Conservation (phyloP, 2,113 vertebrate species). For the Melanocharis versteri region DNA sequence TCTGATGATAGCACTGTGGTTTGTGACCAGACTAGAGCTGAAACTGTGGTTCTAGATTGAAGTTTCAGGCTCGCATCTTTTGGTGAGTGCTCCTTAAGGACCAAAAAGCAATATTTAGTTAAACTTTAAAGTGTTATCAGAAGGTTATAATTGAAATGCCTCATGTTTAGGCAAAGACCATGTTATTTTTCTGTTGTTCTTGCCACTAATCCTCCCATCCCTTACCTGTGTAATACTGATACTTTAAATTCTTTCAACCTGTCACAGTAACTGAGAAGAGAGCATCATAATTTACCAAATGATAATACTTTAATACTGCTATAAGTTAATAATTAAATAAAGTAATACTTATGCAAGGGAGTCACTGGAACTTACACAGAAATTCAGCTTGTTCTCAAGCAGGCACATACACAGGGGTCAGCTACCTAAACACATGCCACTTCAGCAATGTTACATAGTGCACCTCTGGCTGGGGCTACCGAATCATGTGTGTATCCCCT, state of each 20-base stretch:
- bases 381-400: background rate
- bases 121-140: background rate
- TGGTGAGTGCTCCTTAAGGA: background rate
- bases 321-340: background rate
- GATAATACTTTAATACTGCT: background rate
- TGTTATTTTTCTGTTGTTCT: background rate
- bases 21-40: background rate
- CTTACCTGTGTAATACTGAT: background rate
- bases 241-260: background rate
- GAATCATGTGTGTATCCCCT: background rate
- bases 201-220: background rate
- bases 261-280: background rate
- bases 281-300: background rate
- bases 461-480: background rate
- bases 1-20: background rate
- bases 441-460: background rate
- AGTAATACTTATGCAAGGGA: background rate
- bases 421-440: background rate
- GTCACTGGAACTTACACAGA: background rate
- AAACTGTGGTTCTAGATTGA: background rate
- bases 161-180: background rate
- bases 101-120: background rate
- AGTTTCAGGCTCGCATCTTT: background rate
- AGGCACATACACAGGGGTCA: background rate
- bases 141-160: background rate